These are phyloP conservation scores for Brachionus calyciflorus DNA, from an alignment of 1,140 invertebrate genomes.

Conservation along the genomic window DNA sequence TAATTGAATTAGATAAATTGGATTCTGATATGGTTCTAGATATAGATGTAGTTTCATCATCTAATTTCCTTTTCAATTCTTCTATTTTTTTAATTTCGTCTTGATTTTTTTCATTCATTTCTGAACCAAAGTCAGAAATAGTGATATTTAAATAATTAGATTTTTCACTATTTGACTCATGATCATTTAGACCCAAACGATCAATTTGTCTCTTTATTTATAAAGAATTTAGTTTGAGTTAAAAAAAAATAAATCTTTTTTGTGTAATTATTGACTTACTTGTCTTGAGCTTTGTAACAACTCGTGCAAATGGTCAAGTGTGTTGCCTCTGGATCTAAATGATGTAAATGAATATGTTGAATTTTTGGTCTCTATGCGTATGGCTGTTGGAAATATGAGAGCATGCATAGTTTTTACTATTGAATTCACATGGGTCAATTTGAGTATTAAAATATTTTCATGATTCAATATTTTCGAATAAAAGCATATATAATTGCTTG, in stretches of 20 bases:
- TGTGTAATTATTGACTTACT: background rate
- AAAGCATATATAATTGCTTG: constrained; percentile 42
- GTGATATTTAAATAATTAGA: background rate
- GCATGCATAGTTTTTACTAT: constrained; percentile 45
- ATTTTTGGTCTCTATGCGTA: constrained; percentile 38
- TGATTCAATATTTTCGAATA: constrained; percentile 44
- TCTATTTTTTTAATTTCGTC: background rate
- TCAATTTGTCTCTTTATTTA: constrained; percentile 3
- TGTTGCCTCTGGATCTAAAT: constrained; percentile 35
- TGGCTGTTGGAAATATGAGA: constrained; percentile 44
- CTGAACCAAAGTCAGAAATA: background rate
- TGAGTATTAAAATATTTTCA: constrained; percentile 43
- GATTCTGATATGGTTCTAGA: constrained; percentile 3
- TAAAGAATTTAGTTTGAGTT: background rate
- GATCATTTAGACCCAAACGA: background rate
- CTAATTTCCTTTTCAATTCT: background rate
- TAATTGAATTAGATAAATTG: background rate
- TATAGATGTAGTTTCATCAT: constrained; percentile 29
- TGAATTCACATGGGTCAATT: constrained; percentile 42
- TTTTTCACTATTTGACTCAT: background rate
- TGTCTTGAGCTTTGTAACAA: constrained; percentile 22
- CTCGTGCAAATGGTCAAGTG: constrained; percentile 16
- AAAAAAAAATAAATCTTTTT: background rate
- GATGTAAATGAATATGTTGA: constrained; percentile 42
- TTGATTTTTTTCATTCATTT: background rate